Conservation (phyloP, 2,888 invertebrate genomes). For the Calameuta pallipes region DNA sequence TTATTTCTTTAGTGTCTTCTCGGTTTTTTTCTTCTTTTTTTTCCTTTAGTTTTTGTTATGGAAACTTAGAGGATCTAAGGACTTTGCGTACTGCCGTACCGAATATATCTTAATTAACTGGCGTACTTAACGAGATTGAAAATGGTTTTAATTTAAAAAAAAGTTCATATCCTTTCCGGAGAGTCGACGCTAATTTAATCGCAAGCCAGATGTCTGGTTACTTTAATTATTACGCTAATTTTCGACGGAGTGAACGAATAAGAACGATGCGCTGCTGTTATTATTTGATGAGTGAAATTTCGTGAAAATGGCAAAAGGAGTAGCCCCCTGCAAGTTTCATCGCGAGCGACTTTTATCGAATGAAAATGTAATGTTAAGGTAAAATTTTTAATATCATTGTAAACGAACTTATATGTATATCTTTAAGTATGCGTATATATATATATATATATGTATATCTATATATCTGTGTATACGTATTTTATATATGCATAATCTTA, state of each 20-base stretch:
- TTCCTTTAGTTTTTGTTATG: too few relatives aligned
- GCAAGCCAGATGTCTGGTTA: background rate
- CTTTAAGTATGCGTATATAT: background rate
- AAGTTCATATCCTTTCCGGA: background rate
- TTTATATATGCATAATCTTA: too few relatives aligned
- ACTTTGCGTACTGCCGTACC: background rate
- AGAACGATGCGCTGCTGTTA: background rate
- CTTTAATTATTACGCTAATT: background rate
- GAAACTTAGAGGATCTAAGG: background rate
- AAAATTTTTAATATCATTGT: background rate
- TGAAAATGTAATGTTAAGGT: background rate
- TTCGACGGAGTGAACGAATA: background rate
- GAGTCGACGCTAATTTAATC: constrained; percentile 8
- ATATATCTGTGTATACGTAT: background rate
- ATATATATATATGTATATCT: background rate
- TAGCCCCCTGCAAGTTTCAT: background rate
- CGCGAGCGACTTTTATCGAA: background rate
- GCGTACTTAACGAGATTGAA: background rate
- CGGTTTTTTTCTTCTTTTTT: background rate
- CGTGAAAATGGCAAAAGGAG: background rate
- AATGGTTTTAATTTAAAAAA: background rate
- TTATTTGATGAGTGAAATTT: background rate
- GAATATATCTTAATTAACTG: background rate
- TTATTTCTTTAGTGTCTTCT: background rate
- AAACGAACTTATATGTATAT: background rate